phyloP scores from a whole-genome alignment of 2,797 vertebrate genomes.

The Phoxinus dragarum region DNA sequence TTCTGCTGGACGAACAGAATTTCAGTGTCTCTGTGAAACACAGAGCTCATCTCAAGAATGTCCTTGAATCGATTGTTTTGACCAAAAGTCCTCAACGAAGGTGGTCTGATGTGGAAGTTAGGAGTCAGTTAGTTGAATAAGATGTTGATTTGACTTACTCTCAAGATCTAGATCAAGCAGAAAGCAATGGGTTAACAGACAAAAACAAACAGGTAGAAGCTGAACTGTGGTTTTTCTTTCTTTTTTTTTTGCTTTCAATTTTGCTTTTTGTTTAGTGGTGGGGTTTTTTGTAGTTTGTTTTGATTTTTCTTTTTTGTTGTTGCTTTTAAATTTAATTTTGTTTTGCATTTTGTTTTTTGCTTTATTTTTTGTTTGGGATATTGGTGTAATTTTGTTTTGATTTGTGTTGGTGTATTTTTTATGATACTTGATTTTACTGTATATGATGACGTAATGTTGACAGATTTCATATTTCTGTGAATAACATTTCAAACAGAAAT shows the following conservation, averaged over 20 bases:
- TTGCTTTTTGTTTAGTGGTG: neutral
- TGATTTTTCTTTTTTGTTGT: neutral
- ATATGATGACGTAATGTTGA: neutral
- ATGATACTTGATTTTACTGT: neutral
- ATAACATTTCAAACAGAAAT: neutral
- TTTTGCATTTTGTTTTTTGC: neutral
- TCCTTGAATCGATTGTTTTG: neutral
- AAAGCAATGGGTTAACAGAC: neutral
- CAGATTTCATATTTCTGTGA: neutral
- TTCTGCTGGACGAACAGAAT: slow-evolving; percentile 58
- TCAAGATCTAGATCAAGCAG: neutral
- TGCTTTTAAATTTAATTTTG: neutral
- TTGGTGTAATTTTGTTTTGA: neutral
- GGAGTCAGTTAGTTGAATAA: neutral
- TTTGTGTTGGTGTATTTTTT: neutral
- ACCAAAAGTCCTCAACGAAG: neutral
- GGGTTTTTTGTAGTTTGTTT: neutral
- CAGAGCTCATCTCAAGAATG: slow-evolving; percentile 22
- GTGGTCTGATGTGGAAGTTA: neutral
- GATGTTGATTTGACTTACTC: neutral
- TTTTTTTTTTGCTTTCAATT: neutral
- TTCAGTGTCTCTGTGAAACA: slow-evolving; percentile 6
- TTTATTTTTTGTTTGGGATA: neutral
- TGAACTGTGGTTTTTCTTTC: neutral
- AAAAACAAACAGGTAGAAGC: neutral